Percentiles rank a stretch among this genome's conserved stretches.
Evolutionary conservation across 2,888 invertebrate species (phyloP).

Genomic region (Eristalis arbustorum): DNA sequence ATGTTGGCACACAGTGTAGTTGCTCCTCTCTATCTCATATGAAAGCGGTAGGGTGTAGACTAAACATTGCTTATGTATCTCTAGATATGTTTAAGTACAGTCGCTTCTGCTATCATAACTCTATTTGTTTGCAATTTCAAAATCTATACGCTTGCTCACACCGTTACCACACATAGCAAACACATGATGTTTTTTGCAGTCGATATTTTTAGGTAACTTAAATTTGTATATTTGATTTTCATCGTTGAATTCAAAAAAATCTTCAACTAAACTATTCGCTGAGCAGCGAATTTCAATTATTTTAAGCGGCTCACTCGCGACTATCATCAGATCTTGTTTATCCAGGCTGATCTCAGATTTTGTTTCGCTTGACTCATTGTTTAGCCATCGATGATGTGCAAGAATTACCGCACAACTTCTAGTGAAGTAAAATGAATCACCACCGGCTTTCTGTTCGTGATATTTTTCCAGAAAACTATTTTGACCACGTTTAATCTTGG

Average conservation of each 20-base stretch:
- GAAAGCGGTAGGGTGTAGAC: background rate
- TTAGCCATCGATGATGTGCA: conserved; percentile 78
- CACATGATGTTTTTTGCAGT: conserved; percentile 72
- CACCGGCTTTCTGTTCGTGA: conserved; percentile 76
- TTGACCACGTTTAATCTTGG: conserved; percentile 74
- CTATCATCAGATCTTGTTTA: background rate
- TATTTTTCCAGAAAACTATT: conserved; percentile 77
- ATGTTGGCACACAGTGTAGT: background rate
- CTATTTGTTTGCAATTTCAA: conserved; percentile 1
- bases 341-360: conserved; percentile 3
- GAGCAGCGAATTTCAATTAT: conserved; percentile 77
- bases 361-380: conserved; percentile 37
- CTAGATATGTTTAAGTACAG: background rate
- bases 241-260: conserved; percentile 74
- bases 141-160: conserved; percentile 73
- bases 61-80: background rate
- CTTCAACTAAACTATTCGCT: conserved; percentile 75
- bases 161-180: conserved; percentile 76
- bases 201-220: conserved; percentile 70
- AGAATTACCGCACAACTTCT: conserved; percentile 78
- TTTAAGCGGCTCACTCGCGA: conserved; percentile 64
- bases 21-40: background rate
- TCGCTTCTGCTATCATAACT: background rate
- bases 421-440: conserved; percentile 78
- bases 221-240: conserved; percentile 68